Evolutionary conservation across 1,140 invertebrate species (phyloP), one percentile per base, ranked within the genome.

Genomic region (Hyposmocoma kahamanoa): DNA sequence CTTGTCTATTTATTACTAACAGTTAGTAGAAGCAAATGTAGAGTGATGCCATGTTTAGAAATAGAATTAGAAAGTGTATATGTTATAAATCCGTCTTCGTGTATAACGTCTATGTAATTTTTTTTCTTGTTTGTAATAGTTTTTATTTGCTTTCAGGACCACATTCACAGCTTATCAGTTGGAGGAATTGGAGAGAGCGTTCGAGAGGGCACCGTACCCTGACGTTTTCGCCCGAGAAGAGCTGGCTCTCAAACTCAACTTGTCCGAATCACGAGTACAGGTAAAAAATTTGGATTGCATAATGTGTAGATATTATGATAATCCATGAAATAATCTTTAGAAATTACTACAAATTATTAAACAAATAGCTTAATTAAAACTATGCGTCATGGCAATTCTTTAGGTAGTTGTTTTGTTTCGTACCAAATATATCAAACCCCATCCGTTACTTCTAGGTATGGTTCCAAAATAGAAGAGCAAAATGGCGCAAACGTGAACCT

Each of bases 401-500:
- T n/a, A n/a, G n/a, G n/a, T n/a, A n/a, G n/a, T n/a, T n/a, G n/a
- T n/a, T n/a, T n/a, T n/a, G n/a, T n/a, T n/a, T n/a, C n/a, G n/a
- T n/a, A n/a, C n/a, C n/a, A n/a, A n/a, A n/a, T n/a, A n/a, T n/a
- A n/a, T n/a, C n/a, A n/a, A n/a, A n/a, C n/a, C n/a, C n/a, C n/a
- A n/a, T n/a, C n/a, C n/a, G n/a, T n/a, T 59, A 50, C 52, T 66
- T 51, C 38, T 39, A 87, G 83, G 89, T 90, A 21, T 90, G 89
- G 89, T 90, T 90, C 65, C 89, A 99, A 87, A 99, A 99, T 72
- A 90, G 97, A 53, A 89, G 97, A 45, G 97, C 97, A 5, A 99
- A 99, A 78, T 99, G 98, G 97, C 89, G 98, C 13, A 99, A 99
- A 83, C 92, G 97, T 3, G 98, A 99, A 84, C 98, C 98, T 10